Base-by-base conservation (phyloP, 2,113 vertebrate genomes). In the Hippocampus zosterae region DNA sequence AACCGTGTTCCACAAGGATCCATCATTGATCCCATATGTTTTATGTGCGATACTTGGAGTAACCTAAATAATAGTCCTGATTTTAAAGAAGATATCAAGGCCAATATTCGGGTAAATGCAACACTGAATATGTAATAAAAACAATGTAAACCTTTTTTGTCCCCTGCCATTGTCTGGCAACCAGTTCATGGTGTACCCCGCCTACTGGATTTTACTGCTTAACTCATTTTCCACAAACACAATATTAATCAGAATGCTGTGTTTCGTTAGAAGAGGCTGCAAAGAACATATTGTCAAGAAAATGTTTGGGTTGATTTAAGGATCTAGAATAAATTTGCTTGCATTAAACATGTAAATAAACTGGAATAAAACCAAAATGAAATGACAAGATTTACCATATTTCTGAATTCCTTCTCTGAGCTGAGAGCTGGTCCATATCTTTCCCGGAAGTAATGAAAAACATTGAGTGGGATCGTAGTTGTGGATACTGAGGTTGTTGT, bases 401-500 rank as follows among this genome's bases (percentile, higher is more conserved):
- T 82, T 89, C 59, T n/a, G 44, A 25, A 93, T 82, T 57, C 77
- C 77, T 41, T 93, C 88, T 63, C 81, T 80, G 68, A 89, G 88
- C 33, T 23, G 19, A 48, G 68, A 40, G 48, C 25, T 5, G 27
- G 42, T 25, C 33, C 65, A 40, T 16, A 63, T 27, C 16, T 68
- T 79, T 66, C 65, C 23, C 50, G 65, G 66, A 27, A 29, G 10
- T 21, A 74, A 76, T 19, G 40, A 13, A 16, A 37, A 75, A 59
- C 73, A 66, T 13, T 5, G 40, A 37, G n/a, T 9, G 1, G 62
- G 23, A 0, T 91, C 90, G 8, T 21, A 53, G 55, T 62, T 40
- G 53, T 74, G 61, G 55, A 91, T 81, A 21, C 66, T 80, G 82
- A 93, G 84, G 0, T 2, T 78, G 85, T 93, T 93, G 85, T 91